phyloP scores from a whole-genome alignment of 1,140 invertebrate species.

The Mactra quadrangularis region DNA sequence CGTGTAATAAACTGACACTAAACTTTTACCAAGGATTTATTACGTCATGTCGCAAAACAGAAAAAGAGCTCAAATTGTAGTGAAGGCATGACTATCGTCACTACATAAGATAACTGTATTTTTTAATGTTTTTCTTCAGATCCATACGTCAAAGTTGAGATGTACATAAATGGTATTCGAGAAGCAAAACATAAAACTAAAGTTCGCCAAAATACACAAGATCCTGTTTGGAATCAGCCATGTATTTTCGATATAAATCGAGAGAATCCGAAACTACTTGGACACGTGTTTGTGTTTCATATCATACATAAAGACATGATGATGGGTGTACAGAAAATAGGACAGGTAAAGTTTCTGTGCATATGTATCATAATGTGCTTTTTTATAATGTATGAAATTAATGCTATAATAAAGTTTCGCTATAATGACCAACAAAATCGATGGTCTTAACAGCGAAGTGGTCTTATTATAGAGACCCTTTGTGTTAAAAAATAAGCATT shows the following conservation, averaged over 20 bases:
- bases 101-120: no score
- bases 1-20: no score
- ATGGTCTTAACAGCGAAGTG: no score
- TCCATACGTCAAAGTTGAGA: slow-evolving; percentile 81
- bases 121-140: slow-evolving; percentile 64
- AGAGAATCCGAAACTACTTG: slow-evolving; percentile 80
- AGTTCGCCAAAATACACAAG: slow-evolving; percentile 78
- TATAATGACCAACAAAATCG: no score
- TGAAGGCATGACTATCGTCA: no score
- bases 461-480: no score
- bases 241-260: slow-evolving; percentile 80
- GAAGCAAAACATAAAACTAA: slow-evolving; percentile 80
- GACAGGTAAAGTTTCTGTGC: slow-evolving; percentile 69
- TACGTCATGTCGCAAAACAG: no score
- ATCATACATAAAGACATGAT: slow-evolving; percentile 82
- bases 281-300: slow-evolving; percentile 80
- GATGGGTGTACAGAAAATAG: slow-evolving; percentile 80
- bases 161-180: slow-evolving; percentile 80
- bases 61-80: no score
- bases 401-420: not conserved
- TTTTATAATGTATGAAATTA: not conserved
- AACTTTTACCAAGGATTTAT: no score
- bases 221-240: slow-evolving; percentile 80
- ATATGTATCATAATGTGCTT: not conserved
- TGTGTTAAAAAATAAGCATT: no score